Percentiles rank a stretch among this genome's conserved stretches.
Conservation (phyloP, 2,888 invertebrate genomes). For the Microctonus hyperodae region DNA sequence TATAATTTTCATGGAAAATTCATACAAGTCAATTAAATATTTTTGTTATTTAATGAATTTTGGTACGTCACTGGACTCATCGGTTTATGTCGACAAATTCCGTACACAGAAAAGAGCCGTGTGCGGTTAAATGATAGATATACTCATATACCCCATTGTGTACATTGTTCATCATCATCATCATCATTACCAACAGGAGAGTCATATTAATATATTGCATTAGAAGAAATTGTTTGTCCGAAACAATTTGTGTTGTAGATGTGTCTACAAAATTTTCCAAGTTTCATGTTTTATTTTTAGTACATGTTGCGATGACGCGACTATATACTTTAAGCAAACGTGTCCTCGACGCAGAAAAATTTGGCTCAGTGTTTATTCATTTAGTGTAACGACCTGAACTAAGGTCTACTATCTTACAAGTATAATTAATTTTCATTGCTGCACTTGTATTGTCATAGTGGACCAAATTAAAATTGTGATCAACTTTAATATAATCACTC, state of each 20-base stretch:
- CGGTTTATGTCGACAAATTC: background rate
- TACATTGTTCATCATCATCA: slow-evolving; percentile 48
- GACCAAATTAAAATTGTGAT: slow-evolving; percentile 13
- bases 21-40: no score
- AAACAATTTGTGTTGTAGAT: slow-evolving; percentile 15
- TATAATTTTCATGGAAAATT: no score
- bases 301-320: slow-evolving; percentile 49
- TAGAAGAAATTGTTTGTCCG: background rate
- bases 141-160: slow-evolving; percentile 37
- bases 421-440: background rate
- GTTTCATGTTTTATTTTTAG: slow-evolving; percentile 52
- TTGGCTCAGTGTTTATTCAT: slow-evolving; percentile 36
- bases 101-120: background rate
- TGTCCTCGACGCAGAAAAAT: slow-evolving; percentile 48
- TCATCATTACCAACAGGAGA: slow-evolving; percentile 28
- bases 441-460: background rate
- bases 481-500: slow-evolving; percentile 9
- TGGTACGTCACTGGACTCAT: slow-evolving; percentile 4
- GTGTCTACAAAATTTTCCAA: slow-evolving; percentile 34
- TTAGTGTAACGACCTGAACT: slow-evolving; percentile 28
- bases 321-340: slow-evolving; percentile 36
- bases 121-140: slow-evolving; percentile 9
- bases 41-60: background rate
- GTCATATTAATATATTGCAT: background rate
- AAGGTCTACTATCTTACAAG: background rate